Evolutionary conservation across 2,888 invertebrate genomes (phyloP).

Genomic region (Phengaris arion): DNA sequence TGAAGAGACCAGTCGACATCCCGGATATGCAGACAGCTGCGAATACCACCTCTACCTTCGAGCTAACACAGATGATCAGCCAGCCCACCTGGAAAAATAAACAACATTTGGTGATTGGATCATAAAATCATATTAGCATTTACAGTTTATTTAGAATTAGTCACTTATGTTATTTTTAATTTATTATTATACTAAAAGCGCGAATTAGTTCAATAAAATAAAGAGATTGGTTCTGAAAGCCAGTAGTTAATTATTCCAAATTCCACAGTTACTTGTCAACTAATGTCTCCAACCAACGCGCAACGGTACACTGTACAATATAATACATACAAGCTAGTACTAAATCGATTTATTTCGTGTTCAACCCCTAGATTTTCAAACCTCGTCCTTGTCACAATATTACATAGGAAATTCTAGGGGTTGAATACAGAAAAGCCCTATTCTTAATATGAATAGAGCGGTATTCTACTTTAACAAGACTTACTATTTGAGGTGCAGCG

Average conservation of each 20-base stretch:
- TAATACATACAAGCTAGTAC: background rate
- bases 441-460: too few species aligned
- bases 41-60: constrained; percentile 53
- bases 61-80: constrained; percentile 50
- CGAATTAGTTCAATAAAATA: background rate
- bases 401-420: too few species aligned
- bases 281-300: background rate
- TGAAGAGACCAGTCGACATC: constrained; percentile 36
- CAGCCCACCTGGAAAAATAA: constrained; percentile 52
- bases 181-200: background rate
- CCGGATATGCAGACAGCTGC: constrained; percentile 56
- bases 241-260: background rate
- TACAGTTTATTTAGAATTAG: too few species aligned
- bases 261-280: background rate
- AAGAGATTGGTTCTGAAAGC: background rate
- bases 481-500: constrained; percentile 39
- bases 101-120: too few species aligned
- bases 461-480: background rate
- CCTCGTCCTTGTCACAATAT: too few species aligned
- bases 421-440: too few species aligned
- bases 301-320: background rate
- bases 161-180: background rate
- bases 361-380: too few species aligned
- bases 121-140: background rate
- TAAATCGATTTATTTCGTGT: too few species aligned